These are phyloP conservation scores for Notarius quadriscutis DNA, from an alignment of 2,113 vertebrate species.

Conservation along the genomic window DNA sequence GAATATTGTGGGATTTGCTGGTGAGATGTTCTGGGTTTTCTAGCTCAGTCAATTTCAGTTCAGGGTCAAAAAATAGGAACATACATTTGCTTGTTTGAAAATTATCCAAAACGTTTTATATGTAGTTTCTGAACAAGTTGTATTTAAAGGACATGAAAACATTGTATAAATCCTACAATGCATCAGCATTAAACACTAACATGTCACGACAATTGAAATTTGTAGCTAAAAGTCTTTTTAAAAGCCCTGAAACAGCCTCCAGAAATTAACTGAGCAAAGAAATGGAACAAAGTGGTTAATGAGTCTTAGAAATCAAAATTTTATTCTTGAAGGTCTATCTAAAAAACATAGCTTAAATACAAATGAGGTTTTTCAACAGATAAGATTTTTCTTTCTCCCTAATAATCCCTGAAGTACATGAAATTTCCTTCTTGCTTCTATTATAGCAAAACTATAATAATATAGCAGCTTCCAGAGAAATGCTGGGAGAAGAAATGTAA, in stretches of 20 bases:
- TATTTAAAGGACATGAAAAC: background rate
- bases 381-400: background rate
- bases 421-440: background rate
- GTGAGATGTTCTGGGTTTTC: background rate
- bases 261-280: background rate
- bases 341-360: background rate
- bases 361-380: background rate
- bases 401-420: background rate
- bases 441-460: background rate
- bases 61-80: background rate
- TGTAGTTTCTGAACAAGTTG: too few relatives aligned
- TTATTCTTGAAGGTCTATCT: background rate
- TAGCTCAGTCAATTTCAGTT: background rate
- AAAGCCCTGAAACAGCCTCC: background rate
- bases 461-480: background rate
- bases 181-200: background rate
- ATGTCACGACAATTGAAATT: background rate
- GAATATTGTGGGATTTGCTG: slow-evolving; percentile 25
- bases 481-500: background rate
- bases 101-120: too few relatives aligned
- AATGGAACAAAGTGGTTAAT: background rate
- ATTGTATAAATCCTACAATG: background rate
- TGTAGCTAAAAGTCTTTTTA: background rate
- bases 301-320: background rate
- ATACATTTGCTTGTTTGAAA: background rate